Base-by-base conservation (phyloP, 2,888 invertebrate species). In the Epinotia demarniana region DNA sequence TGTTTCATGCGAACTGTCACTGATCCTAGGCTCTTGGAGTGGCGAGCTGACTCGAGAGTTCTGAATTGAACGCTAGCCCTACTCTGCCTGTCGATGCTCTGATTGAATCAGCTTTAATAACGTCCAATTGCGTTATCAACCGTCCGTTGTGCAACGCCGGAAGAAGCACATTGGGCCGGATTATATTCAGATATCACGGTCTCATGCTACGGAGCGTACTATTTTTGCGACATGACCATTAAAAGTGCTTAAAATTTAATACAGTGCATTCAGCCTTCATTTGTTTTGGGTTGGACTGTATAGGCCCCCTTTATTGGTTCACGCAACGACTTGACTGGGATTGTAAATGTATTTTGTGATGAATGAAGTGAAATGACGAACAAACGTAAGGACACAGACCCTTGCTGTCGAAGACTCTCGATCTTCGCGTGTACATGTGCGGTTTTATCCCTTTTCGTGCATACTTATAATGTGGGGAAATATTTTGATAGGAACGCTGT, bases 91-190 rank as follows among this genome's bases (percentile, higher is more conserved):
- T 90, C 92, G 90, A 92, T 88, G 81, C 82, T 78, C 83, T 89
- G 91, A 91, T 91, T 89, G 87, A 90, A 82, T 85, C 83, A 80
- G 81, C 83, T 84, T 87, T 89, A 87, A 87, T 81, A 83, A 79
- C 78, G 80, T 79, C 88, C 87, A 92, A 93, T 93, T 93, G 92
- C 81, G 80, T 89, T 91, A 91, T 92, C 92, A 86, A 77, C 81
- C 79, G 78, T 75, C 75, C 81, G 82, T 90, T 92, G 92, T 87
- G 91, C 89, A 92, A 92, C 81, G 81, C 92, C 90, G 93, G 94
- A 94, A 92, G 91, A 83, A 79, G 84, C 87, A 89, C 81, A 89
- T 91, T 91, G 86, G 82, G 79, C 81, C 81, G 90, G 89, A 92
- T 90, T 90, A 90, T 83, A 82, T 84, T 79, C 86, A 86, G 89